phyloP scores from a whole-genome alignment of 2,888 invertebrate genomes.

The Thecocarcelia acutangulata region DNA sequence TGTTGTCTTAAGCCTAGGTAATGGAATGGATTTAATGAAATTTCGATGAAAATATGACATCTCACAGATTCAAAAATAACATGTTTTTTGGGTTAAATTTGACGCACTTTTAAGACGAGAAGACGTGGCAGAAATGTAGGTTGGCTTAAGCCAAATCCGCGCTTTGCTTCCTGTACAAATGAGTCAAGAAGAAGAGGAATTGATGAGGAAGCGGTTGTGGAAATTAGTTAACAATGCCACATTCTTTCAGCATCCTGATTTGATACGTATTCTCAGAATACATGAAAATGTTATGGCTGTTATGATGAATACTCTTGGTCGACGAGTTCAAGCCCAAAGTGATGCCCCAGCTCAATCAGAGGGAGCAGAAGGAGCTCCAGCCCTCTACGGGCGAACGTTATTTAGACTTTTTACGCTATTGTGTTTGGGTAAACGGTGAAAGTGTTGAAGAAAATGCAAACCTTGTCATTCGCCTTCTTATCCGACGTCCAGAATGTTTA shows the following conservation, averaged over 20 bases:
- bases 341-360: conserved; percentile 87
- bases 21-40: no score
- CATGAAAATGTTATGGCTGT: conserved; percentile 99
- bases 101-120: no score
- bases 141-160: conserved; percentile 96
- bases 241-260: conserved; percentile 99
- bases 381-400: conserved; percentile 98
- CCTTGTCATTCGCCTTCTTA: conserved; percentile 97
- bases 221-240: conserved; percentile 99
- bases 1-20: no score
- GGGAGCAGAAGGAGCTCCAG: conserved; percentile 81
- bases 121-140: conserved; percentile 97
- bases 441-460: conserved; percentile 99
- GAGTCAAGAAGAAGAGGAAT: conserved; percentile 98
- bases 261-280: conserved; percentile 96
- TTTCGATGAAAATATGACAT: no score
- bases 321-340: conserved; percentile 94
- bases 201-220: conserved; percentile 98
- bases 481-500: conserved; percentile 98
- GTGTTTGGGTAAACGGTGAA: conserved; percentile 98
- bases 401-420: conserved; percentile 97
- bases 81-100: no score
- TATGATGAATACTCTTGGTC: conserved; percentile 99
- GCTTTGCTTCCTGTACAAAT: conserved; percentile 98
- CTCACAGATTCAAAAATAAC: no score